Evolutionary conservation across 2,797 vertebrate species (phyloP).

Genomic region (Urocyon cinereoargenteus): DNA sequence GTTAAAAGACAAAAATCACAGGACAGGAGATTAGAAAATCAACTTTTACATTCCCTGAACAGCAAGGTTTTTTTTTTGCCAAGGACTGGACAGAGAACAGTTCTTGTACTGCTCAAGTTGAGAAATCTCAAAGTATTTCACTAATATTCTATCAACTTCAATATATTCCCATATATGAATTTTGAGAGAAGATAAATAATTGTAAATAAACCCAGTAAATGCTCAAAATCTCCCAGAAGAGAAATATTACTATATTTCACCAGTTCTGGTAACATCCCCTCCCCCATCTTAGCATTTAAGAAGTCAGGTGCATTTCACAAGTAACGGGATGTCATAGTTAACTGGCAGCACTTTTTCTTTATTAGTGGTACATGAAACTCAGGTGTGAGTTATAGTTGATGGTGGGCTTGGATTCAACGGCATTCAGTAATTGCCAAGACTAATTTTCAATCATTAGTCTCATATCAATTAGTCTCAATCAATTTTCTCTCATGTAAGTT

Average conservation of each 20-base stretch:
- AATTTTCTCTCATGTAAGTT: background rate
- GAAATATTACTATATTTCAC: background rate
- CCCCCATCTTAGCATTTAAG: background rate
- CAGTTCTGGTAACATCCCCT: background rate
- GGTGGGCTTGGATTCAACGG: rapidly evolving
- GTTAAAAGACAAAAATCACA: slow-evolving; percentile 34
- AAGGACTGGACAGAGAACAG: background rate
- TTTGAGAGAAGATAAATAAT: background rate
- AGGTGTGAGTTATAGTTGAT: background rate
- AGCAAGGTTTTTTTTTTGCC: background rate
- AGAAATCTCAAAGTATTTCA: slow-evolving; percentile 24
- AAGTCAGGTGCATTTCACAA: background rate
- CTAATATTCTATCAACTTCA: background rate
- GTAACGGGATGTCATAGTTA: background rate
- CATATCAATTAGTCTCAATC: too few relatives aligned
- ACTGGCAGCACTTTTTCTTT: background rate
- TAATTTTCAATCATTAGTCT: background rate
- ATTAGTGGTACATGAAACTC: background rate
- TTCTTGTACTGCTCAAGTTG: background rate
- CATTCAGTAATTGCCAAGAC: background rate
- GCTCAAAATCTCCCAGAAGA: background rate
- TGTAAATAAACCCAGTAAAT: background rate
- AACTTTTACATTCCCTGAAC: background rate
- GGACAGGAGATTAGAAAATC: background rate
- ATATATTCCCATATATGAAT: background rate